phyloP scores from a whole-genome alignment of 2,113 vertebrate genomes.

The Prunella himalayana region DNA sequence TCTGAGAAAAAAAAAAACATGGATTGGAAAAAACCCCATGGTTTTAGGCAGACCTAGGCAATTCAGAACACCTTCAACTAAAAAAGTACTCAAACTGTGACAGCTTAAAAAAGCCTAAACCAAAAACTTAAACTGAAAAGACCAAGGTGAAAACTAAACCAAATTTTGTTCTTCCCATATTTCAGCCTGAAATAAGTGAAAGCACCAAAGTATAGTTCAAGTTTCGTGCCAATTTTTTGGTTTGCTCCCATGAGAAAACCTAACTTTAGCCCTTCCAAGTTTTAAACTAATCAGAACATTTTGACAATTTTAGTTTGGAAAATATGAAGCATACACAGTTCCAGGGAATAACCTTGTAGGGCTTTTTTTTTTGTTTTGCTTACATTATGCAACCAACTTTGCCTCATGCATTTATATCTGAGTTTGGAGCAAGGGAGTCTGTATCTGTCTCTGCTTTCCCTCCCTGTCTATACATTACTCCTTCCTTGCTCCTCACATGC shows the following conservation, averaged over 20 bases:
- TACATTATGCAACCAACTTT: not conserved
- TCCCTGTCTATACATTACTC: not conserved
- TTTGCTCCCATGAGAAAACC: not conserved
- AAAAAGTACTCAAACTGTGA: not conserved
- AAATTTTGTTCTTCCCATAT: not conserved
- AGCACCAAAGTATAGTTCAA: not conserved
- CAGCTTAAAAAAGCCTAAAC: not conserved
- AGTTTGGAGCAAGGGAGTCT: not conserved
- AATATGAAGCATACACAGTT: not conserved
- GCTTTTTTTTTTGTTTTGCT: not conserved
- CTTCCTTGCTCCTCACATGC: not conserved
- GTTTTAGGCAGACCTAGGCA: not conserved
- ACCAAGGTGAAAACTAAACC: not conserved
- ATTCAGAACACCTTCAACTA: not conserved
- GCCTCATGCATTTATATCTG: not conserved
- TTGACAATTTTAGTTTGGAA: slow-evolving; percentile 23
- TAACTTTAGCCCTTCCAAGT: not conserved
- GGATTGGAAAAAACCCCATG: not conserved
- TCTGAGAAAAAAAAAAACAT: not conserved
- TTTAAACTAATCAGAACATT: not conserved
- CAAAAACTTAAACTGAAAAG: not conserved
- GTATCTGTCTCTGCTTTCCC: not conserved
- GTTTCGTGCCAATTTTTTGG: not conserved
- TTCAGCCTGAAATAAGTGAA: not conserved
- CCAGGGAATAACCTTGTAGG: not conserved